phyloP scores from a whole-genome alignment of 2,797 vertebrate species.

The Thalassophryne amazonica region DNA sequence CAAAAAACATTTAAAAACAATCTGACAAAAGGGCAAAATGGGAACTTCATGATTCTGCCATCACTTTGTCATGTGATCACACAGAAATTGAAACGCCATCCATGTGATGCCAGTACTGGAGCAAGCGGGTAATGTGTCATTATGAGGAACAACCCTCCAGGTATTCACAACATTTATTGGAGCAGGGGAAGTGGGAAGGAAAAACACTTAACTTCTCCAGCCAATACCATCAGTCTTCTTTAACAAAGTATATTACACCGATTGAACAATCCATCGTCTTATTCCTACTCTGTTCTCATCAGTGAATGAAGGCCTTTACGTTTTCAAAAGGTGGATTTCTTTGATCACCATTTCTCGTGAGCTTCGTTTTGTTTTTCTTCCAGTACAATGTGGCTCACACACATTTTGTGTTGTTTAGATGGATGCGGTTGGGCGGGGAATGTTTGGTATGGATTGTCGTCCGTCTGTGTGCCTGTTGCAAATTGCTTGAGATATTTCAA shows the following conservation, averaged over 20 bases:
- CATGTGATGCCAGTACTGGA: conserved; percentile 24
- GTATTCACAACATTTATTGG: conserved; percentile 55
- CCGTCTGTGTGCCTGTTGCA: neutral
- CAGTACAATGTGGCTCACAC: neutral
- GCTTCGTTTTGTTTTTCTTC: neutral
- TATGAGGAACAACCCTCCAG: conserved; percentile 56
- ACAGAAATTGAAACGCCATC: conserved; percentile 16
- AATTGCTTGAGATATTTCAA: neutral
- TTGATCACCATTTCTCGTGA: neutral
- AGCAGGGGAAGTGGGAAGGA: conserved; percentile 26
- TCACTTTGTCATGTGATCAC: conserved; percentile 10
- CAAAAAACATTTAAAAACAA: neutral
- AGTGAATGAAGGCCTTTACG: conserved; percentile 59
- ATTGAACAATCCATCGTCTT: conserved; percentile 73
- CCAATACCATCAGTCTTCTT: conserved; percentile 66
- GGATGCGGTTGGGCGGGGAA: neutral
- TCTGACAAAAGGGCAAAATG: neutral
- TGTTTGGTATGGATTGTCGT: conserved; percentile 7
- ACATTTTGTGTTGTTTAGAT: neutral
- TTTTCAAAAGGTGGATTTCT: conserved; percentile 7
- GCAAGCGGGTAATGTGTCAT: conserved; percentile 61
- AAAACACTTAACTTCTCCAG: conserved; percentile 57
- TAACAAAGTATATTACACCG: conserved; percentile 66
- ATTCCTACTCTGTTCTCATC: conserved; percentile 50
- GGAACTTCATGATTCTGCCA: neutral